These are phyloP conservation scores for Cettia cetti DNA, from an alignment of 2,113 vertebrate species.

Conservation along the genomic window DNA sequence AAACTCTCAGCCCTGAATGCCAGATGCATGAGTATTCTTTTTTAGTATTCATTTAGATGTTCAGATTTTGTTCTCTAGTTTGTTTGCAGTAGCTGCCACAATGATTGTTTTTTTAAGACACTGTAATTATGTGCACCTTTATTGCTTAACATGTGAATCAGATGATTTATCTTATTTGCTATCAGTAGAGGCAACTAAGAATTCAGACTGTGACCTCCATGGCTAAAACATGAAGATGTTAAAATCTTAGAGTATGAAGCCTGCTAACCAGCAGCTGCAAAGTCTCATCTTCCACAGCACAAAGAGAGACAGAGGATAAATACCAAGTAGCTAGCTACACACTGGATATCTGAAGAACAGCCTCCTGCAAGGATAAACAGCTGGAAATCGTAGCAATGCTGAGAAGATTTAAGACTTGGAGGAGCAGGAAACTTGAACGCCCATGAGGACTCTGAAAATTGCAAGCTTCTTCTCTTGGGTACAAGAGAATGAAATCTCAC, in stretches of 20 bases:
- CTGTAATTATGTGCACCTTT: not conserved
- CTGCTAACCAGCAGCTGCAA: conserved; percentile 29
- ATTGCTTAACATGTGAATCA: not conserved
- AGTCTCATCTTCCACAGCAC: conserved; percentile 15
- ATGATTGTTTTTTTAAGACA: not conserved
- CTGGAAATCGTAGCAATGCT: conserved; percentile 13
- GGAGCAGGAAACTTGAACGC: not conserved
- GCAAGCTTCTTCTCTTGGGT: not conserved
- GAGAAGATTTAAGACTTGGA: not conserved
- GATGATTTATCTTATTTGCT: not conserved
- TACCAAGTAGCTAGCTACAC: not conserved
- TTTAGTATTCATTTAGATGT: not conserved
- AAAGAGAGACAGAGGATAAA: conserved; percentile 1
- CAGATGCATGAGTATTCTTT: not conserved
- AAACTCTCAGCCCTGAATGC: not conserved
- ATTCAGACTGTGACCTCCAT: not conserved
- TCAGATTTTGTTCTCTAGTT: not conserved
- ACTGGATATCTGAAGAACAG: not conserved
- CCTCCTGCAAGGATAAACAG: conserved; percentile 22
- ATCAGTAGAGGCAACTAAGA: not conserved
- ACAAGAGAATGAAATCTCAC: not conserved
- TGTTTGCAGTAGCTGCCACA: not conserved
- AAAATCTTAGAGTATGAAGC: not conserved
- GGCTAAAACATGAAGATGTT: not conserved
- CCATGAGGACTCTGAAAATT: not conserved